These are phyloP conservation scores for human DNA, from an alignment of 2,113 vertebrate species.

Conservation along the genomic window GRCh38 chr6:134422501-134423000, in stretches of 20 bases:
- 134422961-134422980: not conserved
- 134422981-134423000: not conserved
- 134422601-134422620: not conserved
- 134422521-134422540: slow-evolving; percentile 9
- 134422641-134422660: slow-evolving; percentile 25
- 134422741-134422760: slow-evolving; percentile 33
- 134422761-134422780: slow-evolving; percentile 22
- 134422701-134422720: not conserved
- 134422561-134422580: not conserved
- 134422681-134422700: slow-evolving; percentile 25
- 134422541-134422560: not conserved
- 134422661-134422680: slow-evolving; percentile 48
- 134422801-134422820: slow-evolving; percentile 67
- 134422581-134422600: not conserved
- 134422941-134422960: not conserved
- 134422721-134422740: not conserved
- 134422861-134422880: slow-evolving; percentile 59
- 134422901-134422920: not conserved
- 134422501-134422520: not conserved
- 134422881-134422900: slow-evolving; percentile 22
- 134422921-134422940: slow-evolving; percentile 7
- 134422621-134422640: not conserved
- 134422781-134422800: slow-evolving; percentile 50
- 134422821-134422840: not conserved
- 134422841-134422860: not conserved